A percentile compares a stretch with the other conserved stretches of the same genome.
phyloP scores from a whole-genome alignment of 2,888 invertebrate species.

The Imbricaverruca yamaguchii region DNA sequence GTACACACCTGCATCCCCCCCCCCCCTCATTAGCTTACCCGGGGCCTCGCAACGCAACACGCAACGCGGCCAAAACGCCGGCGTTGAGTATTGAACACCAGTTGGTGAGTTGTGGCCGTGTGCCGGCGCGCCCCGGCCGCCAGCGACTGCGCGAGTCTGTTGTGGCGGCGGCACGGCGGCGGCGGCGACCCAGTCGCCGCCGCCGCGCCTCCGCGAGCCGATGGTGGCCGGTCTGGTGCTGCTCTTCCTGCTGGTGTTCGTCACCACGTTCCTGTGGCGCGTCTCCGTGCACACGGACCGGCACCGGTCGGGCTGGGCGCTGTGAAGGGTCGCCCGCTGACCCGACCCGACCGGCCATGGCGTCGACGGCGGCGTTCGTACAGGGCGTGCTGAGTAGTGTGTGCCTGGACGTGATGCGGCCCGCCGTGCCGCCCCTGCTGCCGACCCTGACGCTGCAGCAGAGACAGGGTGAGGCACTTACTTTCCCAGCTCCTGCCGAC shows the following conservation, averaged over 20 bases:
- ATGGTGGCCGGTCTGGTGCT: background rate
- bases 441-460: background rate
- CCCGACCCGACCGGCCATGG: background rate
- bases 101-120: too few relatives aligned
- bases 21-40: too few relatives aligned
- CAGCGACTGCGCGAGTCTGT: too few relatives aligned
- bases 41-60: too few relatives aligned
- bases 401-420: background rate
- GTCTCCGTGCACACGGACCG: background rate
- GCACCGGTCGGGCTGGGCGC: background rate
- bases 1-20: too few relatives aligned
- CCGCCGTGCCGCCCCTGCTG: background rate
- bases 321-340: too few relatives aligned
- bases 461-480: background rate
- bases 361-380: background rate
- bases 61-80: too few relatives aligned
- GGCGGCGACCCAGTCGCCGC: background rate
- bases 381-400: background rate
- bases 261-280: constrained; percentile 10
- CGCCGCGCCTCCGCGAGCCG: background rate
- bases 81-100: too few relatives aligned
- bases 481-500: too few relatives aligned
- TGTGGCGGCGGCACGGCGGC: too few relatives aligned
- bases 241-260: constrained; percentile 5
- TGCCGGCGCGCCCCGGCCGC: too few relatives aligned